phyloP scores from a whole-genome alignment of 2,113 vertebrate species.

The Lichenostomus cassidix region DNA sequence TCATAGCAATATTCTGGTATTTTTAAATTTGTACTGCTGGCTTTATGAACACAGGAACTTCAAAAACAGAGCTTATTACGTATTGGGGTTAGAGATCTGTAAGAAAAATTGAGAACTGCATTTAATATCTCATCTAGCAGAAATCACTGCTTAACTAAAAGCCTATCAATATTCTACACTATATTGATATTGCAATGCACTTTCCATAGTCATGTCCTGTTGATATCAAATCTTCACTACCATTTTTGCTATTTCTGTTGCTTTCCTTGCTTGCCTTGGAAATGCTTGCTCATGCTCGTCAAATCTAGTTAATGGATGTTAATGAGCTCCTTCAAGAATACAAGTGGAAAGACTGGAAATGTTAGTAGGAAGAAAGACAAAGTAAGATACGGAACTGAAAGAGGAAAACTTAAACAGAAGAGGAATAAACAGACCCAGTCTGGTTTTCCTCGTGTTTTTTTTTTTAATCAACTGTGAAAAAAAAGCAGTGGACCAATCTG shows the following conservation, averaged over 20 bases:
- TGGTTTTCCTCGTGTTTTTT: not conserved
- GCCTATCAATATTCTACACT: not conserved
- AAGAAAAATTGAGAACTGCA: not conserved
- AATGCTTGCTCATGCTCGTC: not conserved
- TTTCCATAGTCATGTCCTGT: not conserved
- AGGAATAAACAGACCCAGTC: not conserved
- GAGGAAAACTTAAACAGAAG: not conserved
- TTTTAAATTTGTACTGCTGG: not conserved
- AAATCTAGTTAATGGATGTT: not conserved
- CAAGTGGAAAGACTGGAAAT: not conserved
- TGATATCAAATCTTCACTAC: not conserved
- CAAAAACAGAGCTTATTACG: not conserved
- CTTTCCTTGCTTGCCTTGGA: not conserved
- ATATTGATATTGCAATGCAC: not conserved
- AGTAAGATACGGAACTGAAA: not conserved
- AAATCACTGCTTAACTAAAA: slow-evolving; percentile 13
- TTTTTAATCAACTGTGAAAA: not conserved
- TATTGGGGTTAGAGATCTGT: not conserved
- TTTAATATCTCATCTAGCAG: not conserved
- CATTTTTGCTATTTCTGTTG: not conserved
- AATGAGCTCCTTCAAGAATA: slow-evolving; percentile 12
- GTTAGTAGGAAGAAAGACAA: not conserved
- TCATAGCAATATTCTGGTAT: not conserved
- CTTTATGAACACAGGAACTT: not conserved
- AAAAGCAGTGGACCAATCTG: not conserved